phyloP scores from a whole-genome alignment of 2,888 invertebrate genomes.

The Cartodere bifasciata region DNA sequence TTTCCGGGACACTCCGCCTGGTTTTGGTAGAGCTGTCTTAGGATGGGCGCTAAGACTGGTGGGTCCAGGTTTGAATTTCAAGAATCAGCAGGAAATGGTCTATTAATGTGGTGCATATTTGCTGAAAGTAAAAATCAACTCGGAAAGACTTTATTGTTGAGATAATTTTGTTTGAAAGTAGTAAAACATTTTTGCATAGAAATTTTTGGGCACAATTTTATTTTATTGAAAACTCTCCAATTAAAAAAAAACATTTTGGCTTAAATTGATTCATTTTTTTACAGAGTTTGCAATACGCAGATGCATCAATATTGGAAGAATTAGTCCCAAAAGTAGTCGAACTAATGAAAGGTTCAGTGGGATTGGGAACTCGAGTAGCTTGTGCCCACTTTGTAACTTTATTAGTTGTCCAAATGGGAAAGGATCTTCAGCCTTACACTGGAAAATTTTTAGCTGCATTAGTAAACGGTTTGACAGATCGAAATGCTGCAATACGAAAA shows the following conservation, averaged over 20 bases:
- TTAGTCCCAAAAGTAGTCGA: slow-evolving; percentile 74
- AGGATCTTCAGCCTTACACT: slow-evolving; percentile 45
- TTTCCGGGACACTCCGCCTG: no score
- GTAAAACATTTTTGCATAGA: no score
- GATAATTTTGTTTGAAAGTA: no score
- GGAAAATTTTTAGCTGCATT: slow-evolving; percentile 51
- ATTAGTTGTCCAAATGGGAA: slow-evolving; percentile 40
- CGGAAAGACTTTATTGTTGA: no score
- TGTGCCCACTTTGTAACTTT: slow-evolving; percentile 68
- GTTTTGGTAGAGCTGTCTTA: no score
- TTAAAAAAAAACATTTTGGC: background rate
- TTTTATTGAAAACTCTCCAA: no score
- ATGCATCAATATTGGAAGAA: slow-evolving; percentile 61
- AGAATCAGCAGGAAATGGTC: no score
- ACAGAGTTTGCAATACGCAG: slow-evolving; percentile 58
- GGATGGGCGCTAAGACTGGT: no score
- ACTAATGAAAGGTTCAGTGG: slow-evolving; percentile 64
- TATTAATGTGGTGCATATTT: no score
- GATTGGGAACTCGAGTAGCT: slow-evolving; percentile 73
- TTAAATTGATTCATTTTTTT: slow-evolving; percentile 9
- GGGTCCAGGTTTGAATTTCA: no score
- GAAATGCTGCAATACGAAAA: slow-evolving; percentile 72
- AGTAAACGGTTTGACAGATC: slow-evolving; percentile 68
- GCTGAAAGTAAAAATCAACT: no score
- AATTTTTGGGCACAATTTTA: no score